Evolutionary conservation across 2,888 invertebrate genomes (phyloP), one percentile per base, ranked within the genome.

Genomic region (Nephrotoma appendiculata): DNA sequence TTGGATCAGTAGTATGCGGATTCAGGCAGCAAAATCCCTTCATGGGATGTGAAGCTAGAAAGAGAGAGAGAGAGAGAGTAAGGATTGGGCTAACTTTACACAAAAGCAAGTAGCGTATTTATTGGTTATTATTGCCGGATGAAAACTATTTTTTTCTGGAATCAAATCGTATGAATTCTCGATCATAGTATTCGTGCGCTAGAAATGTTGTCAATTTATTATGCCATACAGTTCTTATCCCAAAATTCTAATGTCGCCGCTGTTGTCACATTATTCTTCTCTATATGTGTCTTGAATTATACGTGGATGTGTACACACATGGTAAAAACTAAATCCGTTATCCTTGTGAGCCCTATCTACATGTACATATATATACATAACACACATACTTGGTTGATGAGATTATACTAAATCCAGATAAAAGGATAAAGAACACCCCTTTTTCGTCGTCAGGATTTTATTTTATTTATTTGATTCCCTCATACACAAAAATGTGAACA

Each of bases 331-430:
- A 71, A 71, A 71, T 71, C 71, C 71, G 71, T 71, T 71, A 71
- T 71, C 71, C 71, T 71, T 71, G 71, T 71, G 71, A 71, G 71
- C 71, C 71, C n/a, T n/a, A n/a, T 71, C 11, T 71, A 71, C 31
- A 31, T 71, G 9, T 31, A 71, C 7, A 71, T 12, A 48, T 48
- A 9, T 48, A 71, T 31, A 31, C 31, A 71, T 71, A 71, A 71
- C 19, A 71, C 19, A 71, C 71, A 31, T 71, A 71, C 89, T 90
- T 89, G 90, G 89, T 90, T 91, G 91, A 91, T 91, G 91, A 90
- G 91, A 91, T 91, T 91, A 91, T 89, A 89, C 89, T 89, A 91
- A 91, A 91, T 91, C 91, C 91, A 91, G 91, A 91, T 91, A 91
- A 91, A 91, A 89, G 91, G 91, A 91, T 91, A 91, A 91, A 90